Evolutionary conservation across 2,797 vertebrate genomes (phyloP).

Genomic region (Sebastiscus tertius): DNA sequence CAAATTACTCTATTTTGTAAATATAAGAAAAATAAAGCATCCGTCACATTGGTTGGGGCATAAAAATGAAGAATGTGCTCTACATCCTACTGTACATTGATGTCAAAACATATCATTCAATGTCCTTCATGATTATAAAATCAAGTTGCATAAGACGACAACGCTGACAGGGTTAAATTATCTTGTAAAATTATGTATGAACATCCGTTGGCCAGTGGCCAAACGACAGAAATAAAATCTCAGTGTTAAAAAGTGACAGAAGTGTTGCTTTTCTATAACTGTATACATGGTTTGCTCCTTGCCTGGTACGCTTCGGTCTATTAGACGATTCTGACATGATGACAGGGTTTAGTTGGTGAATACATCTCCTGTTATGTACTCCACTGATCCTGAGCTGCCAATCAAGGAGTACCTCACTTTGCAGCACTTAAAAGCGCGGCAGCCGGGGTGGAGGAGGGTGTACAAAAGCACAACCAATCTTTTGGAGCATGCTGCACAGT

Average conservation of each 20-base stretch:
- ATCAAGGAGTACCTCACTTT: slow-evolving; percentile 42
- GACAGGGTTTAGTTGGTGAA: slow-evolving; percentile 31
- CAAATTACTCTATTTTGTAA: neutral
- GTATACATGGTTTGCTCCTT: neutral
- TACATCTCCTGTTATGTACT: slow-evolving; percentile 31
- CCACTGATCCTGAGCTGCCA: slow-evolving; percentile 52
- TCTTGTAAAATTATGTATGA: slow-evolving; percentile 4
- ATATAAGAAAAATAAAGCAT: neutral
- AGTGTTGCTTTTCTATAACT: neutral
- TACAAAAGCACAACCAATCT: slow-evolving; percentile 41
- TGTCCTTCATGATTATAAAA: slow-evolving; percentile 17
- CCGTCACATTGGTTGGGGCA: neutral
- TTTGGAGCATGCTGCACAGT: slow-evolving; percentile 28
- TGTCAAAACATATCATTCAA: neutral
- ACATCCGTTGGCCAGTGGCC: neutral
- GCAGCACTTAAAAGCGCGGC: slow-evolving; percentile 25
- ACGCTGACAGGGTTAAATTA: slow-evolving; percentile 2
- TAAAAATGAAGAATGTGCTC: neutral
- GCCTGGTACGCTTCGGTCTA: neutral
- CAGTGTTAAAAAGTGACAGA: neutral
- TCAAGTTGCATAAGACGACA: neutral
- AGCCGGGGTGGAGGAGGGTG: slow-evolving; percentile 50
- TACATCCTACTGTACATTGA: neutral
- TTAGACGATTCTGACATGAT: slow-evolving; percentile 28
- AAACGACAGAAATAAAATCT: slow-evolving; percentile 11